phyloP scores from a whole-genome alignment of 2,888 invertebrate species.

The Strigamia crassipes region DNA sequence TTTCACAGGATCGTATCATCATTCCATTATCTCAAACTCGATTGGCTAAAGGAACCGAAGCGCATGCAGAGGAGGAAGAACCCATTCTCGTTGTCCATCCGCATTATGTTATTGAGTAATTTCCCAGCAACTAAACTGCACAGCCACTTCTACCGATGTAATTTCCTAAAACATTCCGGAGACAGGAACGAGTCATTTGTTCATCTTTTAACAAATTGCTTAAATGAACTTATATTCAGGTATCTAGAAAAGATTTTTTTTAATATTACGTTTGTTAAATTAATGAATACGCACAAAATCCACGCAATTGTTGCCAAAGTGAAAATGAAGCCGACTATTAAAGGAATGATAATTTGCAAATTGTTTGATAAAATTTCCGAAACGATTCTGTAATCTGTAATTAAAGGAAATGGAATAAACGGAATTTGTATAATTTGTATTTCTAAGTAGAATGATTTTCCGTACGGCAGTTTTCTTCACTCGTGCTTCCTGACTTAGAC shows the following conservation, averaged over 20 bases:
- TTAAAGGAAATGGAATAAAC: no score
- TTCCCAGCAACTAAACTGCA: background rate
- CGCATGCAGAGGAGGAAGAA: slow-evolving; percentile 79
- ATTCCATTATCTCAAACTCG: slow-evolving; percentile 71
- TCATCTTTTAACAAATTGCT: background rate
- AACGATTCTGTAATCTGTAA: background rate
- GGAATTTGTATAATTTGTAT: no score
- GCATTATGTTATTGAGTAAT: slow-evolving; percentile 80
- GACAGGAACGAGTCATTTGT: background rate
- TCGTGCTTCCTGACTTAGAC: background rate
- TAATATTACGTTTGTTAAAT: background rate
- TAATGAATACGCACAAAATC: background rate
- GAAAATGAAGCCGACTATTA: background rate
- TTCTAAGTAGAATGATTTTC: background rate
- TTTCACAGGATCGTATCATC: slow-evolving; percentile 77
- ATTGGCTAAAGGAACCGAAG: slow-evolving; percentile 67
- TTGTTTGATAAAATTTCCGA: background rate
- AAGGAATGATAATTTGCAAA: background rate
- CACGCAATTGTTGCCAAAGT: background rate
- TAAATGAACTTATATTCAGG: background rate
- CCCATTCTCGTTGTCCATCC: slow-evolving; percentile 93
- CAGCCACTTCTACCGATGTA: background rate
- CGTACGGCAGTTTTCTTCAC: background rate
- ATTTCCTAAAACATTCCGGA: background rate
- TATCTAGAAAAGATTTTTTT: background rate